A percentile compares a stretch with the other conserved stretches of the same genome.
Evolutionary conservation across 2,797 vertebrate species (phyloP).

Genomic region (Myripristis jacobus): DNA sequence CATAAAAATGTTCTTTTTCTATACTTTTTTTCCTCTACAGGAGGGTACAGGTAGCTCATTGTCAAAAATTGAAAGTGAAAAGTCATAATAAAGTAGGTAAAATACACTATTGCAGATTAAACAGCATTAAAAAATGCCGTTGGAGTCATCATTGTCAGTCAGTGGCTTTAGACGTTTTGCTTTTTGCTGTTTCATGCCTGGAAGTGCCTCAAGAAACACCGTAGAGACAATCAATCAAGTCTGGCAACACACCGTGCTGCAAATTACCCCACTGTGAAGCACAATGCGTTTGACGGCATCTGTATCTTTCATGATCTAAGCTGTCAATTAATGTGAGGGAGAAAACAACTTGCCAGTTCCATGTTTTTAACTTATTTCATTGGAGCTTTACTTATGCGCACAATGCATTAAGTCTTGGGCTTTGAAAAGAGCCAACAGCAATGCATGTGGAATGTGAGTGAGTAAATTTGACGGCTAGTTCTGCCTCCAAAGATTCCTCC

Average conservation of each 20-base stretch:
- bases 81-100: neutral
- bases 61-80: neutral
- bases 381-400: slow-evolving; percentile 10
- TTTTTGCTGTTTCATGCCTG: slow-evolving; percentile 51
- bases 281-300: slow-evolving; percentile 49
- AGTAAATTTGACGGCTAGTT: no score
- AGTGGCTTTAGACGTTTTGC: slow-evolving; percentile 40
- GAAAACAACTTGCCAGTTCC: slow-evolving; percentile 9
- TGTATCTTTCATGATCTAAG: slow-evolving; percentile 55
- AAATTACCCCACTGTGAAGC: slow-evolving; percentile 61
- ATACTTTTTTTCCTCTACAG: neutral
- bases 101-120: neutral
- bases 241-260: slow-evolving; percentile 57
- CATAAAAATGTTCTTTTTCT: no score
- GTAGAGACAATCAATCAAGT: slow-evolving; percentile 67
- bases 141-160: slow-evolving; percentile 42
- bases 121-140: slow-evolving; percentile 11
- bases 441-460: no score
- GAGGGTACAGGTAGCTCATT: neutral
- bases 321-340: slow-evolving; percentile 44
- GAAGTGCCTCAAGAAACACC: slow-evolving; percentile 58
- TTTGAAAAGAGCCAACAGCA: no score
- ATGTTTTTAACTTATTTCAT: slow-evolving; percentile 8
- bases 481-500: neutral
- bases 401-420: neutral